Evolutionary conservation across 1,140 invertebrate genomes (phyloP), one percentile per base, ranked within the genome.

Genomic region (Zophobas atratus): DNA sequence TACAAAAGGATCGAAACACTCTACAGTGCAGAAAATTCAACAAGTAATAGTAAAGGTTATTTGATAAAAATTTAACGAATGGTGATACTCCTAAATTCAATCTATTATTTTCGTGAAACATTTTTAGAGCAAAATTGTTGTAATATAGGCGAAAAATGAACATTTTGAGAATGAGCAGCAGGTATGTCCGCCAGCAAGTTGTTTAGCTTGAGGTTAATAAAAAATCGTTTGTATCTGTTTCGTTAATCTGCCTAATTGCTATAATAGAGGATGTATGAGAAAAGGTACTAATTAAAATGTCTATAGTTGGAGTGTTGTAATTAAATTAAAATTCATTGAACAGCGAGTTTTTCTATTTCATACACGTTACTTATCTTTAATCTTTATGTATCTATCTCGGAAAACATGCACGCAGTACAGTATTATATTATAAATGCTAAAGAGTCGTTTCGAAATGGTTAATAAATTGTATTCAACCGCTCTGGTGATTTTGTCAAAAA

Each of bases 371-470:
- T 67, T 67, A 67, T 67, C 60, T 67, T 43, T 5, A 36, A 67
- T 67, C 60, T 67, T 67, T 67, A 43, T 67, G 60, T 67, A 67
- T 38, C 60, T 67, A 67, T 67, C 60, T 67, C 39, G 39, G n/a
- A 36, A 43, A 67, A 67, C 60, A 67, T 67, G 60, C 60, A 67
- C 60, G 60, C 60, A 67, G 60, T 33, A 67, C 38, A 41, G 60
- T 2, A 43, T 8, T 32, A n/a, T 67, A 60, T 60, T 39, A 67
- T 67, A 67, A 67, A 67, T 67, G 60, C 38, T 67, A 67, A 67
- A 67, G 39, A 67, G n/a, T 43, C 8, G 20, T 34, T 67, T 46
- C 35, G 49, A 51, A 51, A 51, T 51, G 49, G 57, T 63, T 38
- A 63, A 8, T 63, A 43, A 63, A 63, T 38, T 43, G 57, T 63